Evolutionary conservation across 1,140 invertebrate species (phyloP).

Genomic region (Sarcophaga peregrina): DNA sequence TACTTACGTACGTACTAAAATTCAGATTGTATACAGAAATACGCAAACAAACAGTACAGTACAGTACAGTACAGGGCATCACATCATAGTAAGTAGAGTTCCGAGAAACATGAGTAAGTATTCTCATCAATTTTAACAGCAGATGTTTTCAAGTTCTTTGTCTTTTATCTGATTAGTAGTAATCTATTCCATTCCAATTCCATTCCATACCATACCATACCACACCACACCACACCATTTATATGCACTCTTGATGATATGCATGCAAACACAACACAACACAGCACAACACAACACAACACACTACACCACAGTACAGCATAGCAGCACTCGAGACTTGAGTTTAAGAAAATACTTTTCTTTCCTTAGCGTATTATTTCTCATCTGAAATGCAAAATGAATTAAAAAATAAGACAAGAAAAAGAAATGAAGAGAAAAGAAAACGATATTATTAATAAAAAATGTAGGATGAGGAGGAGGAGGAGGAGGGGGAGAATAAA

Average conservation of each 20-base stretch:
- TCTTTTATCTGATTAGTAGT: slow-evolving; percentile 33
- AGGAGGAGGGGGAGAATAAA: neutral
- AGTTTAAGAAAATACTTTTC: slow-evolving; percentile 19
- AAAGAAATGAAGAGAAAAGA: neutral
- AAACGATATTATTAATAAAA: neutral
- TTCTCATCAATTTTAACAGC: slow-evolving; percentile 29
- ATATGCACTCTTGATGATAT: slow-evolving; percentile 11
- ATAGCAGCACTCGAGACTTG: neutral
- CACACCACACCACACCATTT: no score
- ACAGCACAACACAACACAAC: no score
- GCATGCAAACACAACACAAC: slow-evolving; percentile 1
- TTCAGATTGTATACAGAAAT: no score
- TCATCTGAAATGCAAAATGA: neutral
- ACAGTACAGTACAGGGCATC: no score
- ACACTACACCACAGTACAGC: neutral
- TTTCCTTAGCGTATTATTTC: neutral
- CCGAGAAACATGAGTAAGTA: slow-evolving; percentile 21
- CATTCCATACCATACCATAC: no score
- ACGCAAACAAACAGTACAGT: no score
- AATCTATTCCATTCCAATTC: slow-evolving; percentile 21
- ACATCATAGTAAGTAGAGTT: neutral
- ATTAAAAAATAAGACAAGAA: neutral
- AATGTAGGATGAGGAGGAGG: neutral
- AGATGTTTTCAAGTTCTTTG: slow-evolving; percentile 29
- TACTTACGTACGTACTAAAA: no score